Conservation (phyloP, 2,888 invertebrate genomes). For the Ophioninae sp. region DNA sequence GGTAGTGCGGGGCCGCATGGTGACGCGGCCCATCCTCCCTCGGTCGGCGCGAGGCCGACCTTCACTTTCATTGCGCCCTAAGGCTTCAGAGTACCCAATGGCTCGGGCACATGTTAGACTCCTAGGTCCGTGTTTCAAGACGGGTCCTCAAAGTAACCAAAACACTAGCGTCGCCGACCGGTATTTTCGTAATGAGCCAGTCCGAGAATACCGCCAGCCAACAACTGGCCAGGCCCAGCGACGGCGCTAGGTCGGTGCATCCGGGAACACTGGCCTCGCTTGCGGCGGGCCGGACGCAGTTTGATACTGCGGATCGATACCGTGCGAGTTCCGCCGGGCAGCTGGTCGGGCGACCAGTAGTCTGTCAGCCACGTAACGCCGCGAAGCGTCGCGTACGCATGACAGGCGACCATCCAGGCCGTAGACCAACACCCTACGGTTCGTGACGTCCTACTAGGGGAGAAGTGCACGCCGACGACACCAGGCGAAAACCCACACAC, state of each 20-base stretch:
- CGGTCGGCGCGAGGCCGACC: slow-evolving; percentile 79
- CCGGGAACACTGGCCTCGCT: neutral
- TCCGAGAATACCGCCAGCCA: slow-evolving; percentile 69
- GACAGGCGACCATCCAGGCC: slow-evolving; percentile 76
- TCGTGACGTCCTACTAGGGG: slow-evolving; percentile 83
- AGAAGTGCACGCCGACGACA: slow-evolving; percentile 69
- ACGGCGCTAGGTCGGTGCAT: neutral
- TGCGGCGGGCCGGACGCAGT: neutral
- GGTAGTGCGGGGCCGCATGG: slow-evolving; percentile 82
- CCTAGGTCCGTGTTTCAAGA: slow-evolving; percentile 91
- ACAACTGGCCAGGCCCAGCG: slow-evolving; percentile 66
- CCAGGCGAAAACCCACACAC: slow-evolving; percentile 22
- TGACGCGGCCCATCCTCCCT: slow-evolving; percentile 81
- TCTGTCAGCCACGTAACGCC: slow-evolving; percentile 65
- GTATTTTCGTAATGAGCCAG: slow-evolving; percentile 67
- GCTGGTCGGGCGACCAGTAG: slow-evolving; percentile 75
- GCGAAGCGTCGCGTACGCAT: slow-evolving; percentile 63
- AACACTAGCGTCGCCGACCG: slow-evolving; percentile 78
- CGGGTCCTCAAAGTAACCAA: slow-evolving; percentile 83
- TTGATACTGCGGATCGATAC: neutral
- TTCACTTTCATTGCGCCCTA: slow-evolving; percentile 87
- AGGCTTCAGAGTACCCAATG: slow-evolving; percentile 84
- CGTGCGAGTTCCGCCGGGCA: slow-evolving; percentile 72
- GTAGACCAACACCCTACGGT: slow-evolving; percentile 82
- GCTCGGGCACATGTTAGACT: slow-evolving; percentile 88